Conservation (phyloP, 2,888 invertebrate genomes). For the Adelognathus sp. region DNA sequence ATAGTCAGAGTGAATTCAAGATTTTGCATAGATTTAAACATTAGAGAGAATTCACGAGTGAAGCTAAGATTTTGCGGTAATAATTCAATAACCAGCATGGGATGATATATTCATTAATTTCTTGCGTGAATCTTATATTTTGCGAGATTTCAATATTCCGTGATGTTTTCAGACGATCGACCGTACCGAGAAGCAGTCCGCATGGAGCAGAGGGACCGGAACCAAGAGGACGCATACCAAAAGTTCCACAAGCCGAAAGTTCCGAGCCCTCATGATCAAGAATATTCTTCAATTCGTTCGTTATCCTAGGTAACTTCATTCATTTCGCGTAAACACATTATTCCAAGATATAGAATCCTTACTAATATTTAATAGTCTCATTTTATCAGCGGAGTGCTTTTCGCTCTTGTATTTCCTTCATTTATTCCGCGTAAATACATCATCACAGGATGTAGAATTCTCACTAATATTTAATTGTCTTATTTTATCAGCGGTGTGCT, state of each 20-base stretch:
- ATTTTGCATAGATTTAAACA: too few species aligned
- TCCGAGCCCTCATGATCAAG: constrained; percentile 87
- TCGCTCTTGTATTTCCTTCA: too few species aligned
- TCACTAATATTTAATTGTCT: background rate
- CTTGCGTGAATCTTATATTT: too few species aligned
- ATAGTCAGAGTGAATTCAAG: too few species aligned
- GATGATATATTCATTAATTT: too few species aligned
- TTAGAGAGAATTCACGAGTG: too few species aligned
- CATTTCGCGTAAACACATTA: background rate
- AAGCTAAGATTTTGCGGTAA: too few species aligned
- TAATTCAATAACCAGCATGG: too few species aligned
- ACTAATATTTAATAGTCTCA: background rate
- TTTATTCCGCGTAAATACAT: background rate
- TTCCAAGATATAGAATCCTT: background rate
- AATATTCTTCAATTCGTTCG: constrained; percentile 87
- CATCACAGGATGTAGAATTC: background rate
- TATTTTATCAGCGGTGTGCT: constrained; percentile 85
- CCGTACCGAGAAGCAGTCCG: constrained; percentile 59
- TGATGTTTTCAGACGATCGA: constrained; percentile 62
- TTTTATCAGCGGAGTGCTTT: too few species aligned
- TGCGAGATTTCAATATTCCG: too few species aligned
- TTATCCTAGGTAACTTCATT: constrained; percentile 86
- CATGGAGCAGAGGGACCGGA: constrained; percentile 32
- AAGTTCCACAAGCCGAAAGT: constrained; percentile 67
- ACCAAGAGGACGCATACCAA: background rate